A percentile compares a stretch with the other conserved stretches of the same genome.
phyloP scores from a whole-genome alignment of 2,113 vertebrate genomes.

The Microtus oregoni region DNA sequence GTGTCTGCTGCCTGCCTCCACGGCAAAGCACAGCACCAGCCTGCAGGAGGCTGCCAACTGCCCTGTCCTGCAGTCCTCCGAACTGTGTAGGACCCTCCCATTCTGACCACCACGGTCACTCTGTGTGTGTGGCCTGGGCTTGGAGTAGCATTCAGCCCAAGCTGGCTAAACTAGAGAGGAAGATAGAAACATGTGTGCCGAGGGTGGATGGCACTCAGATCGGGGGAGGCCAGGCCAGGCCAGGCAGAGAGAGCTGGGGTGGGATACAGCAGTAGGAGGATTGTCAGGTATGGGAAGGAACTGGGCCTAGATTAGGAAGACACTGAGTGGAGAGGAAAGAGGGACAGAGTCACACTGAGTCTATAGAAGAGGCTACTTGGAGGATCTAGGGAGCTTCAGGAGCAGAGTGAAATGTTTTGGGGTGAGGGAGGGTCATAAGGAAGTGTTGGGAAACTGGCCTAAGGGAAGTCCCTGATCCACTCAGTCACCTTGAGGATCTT shows the following conservation, averaged over 20 bases:
- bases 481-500: not conserved
- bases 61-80: too few relatives aligned
- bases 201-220: too few relatives aligned
- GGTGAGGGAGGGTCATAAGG: not conserved
- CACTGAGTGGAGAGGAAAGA: not conserved
- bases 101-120: not conserved
- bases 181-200: not conserved
- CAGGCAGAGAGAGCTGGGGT: not conserved
- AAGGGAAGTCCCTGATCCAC: too few relatives aligned
- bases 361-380: not conserved
- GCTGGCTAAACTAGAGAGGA: rapidly evolving
- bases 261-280: not conserved
- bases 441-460: not conserved
- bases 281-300: not conserved
- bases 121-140: not conserved
- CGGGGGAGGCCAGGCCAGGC: not conserved
- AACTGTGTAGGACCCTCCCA: not conserved
- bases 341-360: not conserved
- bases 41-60: not conserved
- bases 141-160: rapidly evolving
- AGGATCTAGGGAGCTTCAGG: not conserved
- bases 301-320: not conserved
- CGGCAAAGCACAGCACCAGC: not conserved
- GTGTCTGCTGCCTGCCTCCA: not conserved
- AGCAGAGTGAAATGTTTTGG: not conserved